Percentiles rank a stretch among this genome's conserved stretches.
These are phyloP conservation scores for Halictus ligatus DNA, from an alignment of 2,888 invertebrate genomes.

Conservation along the genomic window DNA sequence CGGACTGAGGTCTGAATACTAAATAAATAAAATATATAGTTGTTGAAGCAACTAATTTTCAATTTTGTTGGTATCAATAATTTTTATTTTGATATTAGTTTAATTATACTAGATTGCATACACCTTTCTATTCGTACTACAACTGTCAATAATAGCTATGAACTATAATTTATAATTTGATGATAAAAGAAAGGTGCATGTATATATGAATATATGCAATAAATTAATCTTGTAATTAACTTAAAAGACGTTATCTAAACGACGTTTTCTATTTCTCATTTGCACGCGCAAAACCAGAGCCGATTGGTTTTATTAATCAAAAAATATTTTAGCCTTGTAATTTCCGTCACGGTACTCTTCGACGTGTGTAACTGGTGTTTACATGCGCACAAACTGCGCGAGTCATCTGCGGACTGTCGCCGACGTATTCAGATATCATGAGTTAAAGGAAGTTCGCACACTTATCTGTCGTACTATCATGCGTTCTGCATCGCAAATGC, in stretches of 20 bases:
- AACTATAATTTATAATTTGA: no score
- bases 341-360: not conserved
- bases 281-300: no score
- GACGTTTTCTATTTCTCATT: no score
- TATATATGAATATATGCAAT: no score
- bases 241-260: no score
- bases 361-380: conserved; percentile 37
- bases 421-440: conserved; percentile 76
- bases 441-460: conserved; percentile 22
- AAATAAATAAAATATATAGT: not conserved
- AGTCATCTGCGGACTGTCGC: conserved; percentile 82
- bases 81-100: not conserved
- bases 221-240: no score
- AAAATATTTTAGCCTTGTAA: not conserved
- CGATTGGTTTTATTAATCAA: not conserved
- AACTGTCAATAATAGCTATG: no score
- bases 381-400: conserved; percentile 80
- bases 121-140: not conserved
- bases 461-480: not conserved
- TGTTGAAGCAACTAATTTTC: not conserved
- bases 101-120: not conserved
- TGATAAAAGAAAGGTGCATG: no score
- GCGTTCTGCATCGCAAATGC: not conserved
- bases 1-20: not conserved
- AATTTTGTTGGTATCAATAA: not conserved